phyloP scores from a whole-genome alignment of 2,797 vertebrate species.

The Leptoclinus maculatus region DNA sequence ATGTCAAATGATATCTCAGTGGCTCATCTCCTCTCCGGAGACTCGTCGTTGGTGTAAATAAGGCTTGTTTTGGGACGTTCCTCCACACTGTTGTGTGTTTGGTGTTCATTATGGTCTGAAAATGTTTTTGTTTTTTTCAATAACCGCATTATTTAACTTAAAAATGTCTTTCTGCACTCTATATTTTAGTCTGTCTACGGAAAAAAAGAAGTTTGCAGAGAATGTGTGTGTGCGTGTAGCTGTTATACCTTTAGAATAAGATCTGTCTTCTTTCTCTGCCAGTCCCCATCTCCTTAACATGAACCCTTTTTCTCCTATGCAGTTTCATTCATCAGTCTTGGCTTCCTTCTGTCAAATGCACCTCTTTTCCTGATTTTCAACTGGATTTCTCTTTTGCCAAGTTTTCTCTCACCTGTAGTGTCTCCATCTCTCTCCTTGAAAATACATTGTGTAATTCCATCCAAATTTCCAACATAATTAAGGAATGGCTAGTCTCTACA shows the following conservation, averaged over 20 bases:
- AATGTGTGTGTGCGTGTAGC: neutral
- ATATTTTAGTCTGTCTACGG: constrained; percentile 5
- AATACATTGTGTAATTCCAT: neutral
- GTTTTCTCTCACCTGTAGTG: neutral
- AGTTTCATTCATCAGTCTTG: constrained; percentile 27
- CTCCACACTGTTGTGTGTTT: constrained; percentile 40
- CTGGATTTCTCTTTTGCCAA: neutral
- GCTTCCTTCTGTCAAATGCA: constrained; percentile 15
- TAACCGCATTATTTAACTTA: constrained; percentile 27
- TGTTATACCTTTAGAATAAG: constrained; percentile 20
- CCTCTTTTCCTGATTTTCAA: constrained; percentile 13
- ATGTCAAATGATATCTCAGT: constrained; percentile 72
- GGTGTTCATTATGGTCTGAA: constrained; percentile 42
- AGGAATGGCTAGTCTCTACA: neutral
- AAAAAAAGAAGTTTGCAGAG: neutral
- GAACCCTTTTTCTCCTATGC: constrained; percentile 18
- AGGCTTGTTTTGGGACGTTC: constrained; percentile 55
- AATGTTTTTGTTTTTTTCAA: constrained; percentile 13
- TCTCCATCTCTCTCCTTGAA: neutral
- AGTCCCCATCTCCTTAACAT: constrained; percentile 17
- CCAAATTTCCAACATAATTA: neutral
- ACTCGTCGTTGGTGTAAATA: constrained; percentile 62
- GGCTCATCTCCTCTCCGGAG: constrained; percentile 64
- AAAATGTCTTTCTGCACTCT: constrained; percentile 15
- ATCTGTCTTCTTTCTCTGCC: constrained; percentile 19